These are phyloP conservation scores for Rattus rattus DNA, from an alignment of 2,113 vertebrate genomes.

Conservation along the genomic window DNA sequence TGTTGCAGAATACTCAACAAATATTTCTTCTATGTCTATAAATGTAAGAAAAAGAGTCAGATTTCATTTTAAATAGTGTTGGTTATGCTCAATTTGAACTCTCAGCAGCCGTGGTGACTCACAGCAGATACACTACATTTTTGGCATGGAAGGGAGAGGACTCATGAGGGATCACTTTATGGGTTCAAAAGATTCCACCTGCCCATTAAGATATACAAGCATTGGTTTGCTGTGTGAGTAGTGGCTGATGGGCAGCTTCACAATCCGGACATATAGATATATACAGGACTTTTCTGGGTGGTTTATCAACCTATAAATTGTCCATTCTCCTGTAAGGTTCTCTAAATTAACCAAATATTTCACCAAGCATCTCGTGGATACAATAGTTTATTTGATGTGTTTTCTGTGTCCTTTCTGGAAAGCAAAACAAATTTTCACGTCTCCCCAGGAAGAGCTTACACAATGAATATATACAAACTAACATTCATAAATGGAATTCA, in stretches of 20 bases:
- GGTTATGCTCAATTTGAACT: neutral
- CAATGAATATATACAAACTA: conserved; percentile 32
- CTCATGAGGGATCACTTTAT: neutral
- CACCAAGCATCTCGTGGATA: neutral
- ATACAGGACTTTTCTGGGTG: neutral
- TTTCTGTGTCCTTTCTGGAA: neutral
- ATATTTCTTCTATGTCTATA: neutral
- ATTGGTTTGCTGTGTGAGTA: neutral
- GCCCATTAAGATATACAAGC: neutral
- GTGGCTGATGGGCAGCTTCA: neutral
- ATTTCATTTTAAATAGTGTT: neutral
- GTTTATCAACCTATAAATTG: neutral
- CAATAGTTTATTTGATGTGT: neutral
- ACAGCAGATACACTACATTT: neutral
- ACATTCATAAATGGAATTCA: neutral
- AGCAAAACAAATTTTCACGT: neutral
- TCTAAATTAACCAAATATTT: neutral
- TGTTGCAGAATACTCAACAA: neutral
- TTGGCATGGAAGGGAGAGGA: neutral
- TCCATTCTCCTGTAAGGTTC: neutral
- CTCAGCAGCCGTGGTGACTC: neutral
- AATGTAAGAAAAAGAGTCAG: neutral
- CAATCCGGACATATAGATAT: neutral
- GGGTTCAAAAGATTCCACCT: neutral
- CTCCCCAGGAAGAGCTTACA: neutral